phyloP scores from a whole-genome alignment of 2,888 invertebrate genomes.

The Drosophila dives region DNA sequence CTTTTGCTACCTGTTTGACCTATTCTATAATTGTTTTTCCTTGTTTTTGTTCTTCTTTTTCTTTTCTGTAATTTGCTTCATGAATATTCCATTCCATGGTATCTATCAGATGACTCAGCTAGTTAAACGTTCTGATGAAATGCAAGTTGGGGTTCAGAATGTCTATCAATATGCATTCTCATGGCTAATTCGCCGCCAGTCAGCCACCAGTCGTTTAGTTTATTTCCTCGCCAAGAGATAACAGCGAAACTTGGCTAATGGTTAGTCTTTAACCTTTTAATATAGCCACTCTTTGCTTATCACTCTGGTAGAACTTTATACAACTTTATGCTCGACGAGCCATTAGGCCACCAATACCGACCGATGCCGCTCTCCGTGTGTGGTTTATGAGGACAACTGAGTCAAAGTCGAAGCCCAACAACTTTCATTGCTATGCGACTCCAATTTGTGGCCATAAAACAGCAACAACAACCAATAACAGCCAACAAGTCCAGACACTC shows the following conservation, averaged over 20 bases:
- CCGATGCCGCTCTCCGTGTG: conserved; percentile 48
- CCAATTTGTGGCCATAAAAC: conserved; percentile 58
- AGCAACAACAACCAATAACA: conserved; percentile 18
- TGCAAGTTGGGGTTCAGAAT: conserved; percentile 30
- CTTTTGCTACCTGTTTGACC: conserved; percentile 59
- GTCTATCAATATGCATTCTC: conserved; percentile 60
- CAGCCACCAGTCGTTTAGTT: conserved; percentile 11
- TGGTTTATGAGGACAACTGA: conserved; percentile 51
- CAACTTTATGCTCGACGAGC: conserved; percentile 56
- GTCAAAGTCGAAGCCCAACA: conserved; percentile 34
- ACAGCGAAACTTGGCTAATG: conserved; percentile 74
- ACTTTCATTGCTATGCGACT: conserved; percentile 58
- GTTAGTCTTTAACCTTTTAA: conserved; percentile 78
- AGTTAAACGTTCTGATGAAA: conserved; percentile 66
- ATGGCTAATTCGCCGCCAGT: conserved; percentile 28
- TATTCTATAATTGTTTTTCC: conserved; percentile 51
- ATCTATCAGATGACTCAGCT: conserved; percentile 70
- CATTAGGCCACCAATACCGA: conserved; percentile 53
- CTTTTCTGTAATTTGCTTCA: conserved; percentile 24
- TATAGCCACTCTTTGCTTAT: conserved; percentile 70
- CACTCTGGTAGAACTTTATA: conserved; percentile 54
- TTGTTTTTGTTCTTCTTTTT: background rate
- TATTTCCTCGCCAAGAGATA: conserved; percentile 47
- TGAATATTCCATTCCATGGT: conserved; percentile 56
- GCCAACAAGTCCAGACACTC: conserved; percentile 40